Percentiles rank a stretch among this genome's conserved stretches.
These are phyloP conservation scores for Ciconia nigra DNA, from an alignment of 2,797 vertebrate species.

Conservation along the genomic window DNA sequence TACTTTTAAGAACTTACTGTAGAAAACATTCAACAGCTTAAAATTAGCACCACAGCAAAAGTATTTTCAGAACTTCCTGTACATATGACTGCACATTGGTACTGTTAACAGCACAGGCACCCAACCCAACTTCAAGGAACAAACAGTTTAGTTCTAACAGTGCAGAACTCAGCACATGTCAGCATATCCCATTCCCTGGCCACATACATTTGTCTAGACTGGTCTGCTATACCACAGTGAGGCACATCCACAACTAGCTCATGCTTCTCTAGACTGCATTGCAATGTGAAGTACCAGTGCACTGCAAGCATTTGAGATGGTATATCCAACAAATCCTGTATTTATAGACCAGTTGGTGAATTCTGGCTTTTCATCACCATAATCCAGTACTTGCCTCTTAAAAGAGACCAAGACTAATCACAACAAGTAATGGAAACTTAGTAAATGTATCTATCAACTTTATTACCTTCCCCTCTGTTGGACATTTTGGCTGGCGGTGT, in stretches of 20 bases:
- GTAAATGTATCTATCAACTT: background rate
- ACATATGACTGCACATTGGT: background rate
- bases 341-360: background rate
- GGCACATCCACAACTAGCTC: background rate
- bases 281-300: background rate
- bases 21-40: background rate
- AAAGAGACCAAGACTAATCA: background rate
- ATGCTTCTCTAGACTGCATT: accelerated
- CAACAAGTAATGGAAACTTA: background rate
- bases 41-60: background rate
- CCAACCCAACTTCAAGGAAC: background rate
- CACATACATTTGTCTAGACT: background rate
- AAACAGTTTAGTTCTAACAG: background rate
- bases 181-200: background rate
- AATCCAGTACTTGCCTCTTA: background rate
- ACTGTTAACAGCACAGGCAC: background rate
- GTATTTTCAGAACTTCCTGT: background rate
- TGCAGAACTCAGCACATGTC: background rate
- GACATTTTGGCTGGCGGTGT: conserved; percentile 61
- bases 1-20: background rate
- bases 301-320: background rate
- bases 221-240: background rate
- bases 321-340: background rate
- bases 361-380: background rate
- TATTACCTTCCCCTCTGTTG: conserved; percentile 73